Evolutionary conservation across 2,797 vertebrate genomes (phyloP).

Genomic region (Anniella stebbinsi): DNA sequence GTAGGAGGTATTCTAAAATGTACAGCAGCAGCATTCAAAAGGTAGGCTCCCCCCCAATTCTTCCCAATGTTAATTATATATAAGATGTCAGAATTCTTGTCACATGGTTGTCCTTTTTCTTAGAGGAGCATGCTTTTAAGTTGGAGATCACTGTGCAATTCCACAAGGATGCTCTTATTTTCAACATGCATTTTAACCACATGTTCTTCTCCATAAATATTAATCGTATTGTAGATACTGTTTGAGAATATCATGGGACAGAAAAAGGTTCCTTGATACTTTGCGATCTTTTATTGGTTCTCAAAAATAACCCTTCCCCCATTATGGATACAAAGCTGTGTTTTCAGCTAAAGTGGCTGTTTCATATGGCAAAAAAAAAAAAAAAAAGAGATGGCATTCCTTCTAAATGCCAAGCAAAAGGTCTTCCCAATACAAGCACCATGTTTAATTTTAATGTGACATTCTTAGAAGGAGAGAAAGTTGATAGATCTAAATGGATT

Average conservation of each 20-base stretch:
- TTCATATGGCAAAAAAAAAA: not conserved
- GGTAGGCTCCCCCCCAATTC: constrained; percentile 20
- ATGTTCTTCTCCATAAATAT: constrained; percentile 36
- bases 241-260: constrained; percentile 28
- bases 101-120: constrained; percentile 23
- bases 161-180: not conserved
- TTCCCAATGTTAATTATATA: not conserved
- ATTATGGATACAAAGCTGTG: fast-evolving
- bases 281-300: not conserved
- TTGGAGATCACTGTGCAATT: not conserved
- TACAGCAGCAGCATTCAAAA: constrained; percentile 30
- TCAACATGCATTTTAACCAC: constrained; percentile 41
- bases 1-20: constrained; percentile 2
- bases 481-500: not conserved
- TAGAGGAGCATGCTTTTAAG: constrained; percentile 10
- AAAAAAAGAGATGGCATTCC: not conserved
- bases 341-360: not conserved
- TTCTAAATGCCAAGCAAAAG: not conserved
- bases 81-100: constrained; percentile 41
- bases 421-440: not conserved
- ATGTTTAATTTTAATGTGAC: not conserved
- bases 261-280: not conserved
- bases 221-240: constrained; percentile 23
- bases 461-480: not conserved
- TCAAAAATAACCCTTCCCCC: not conserved